A percentile compares a stretch with the other conserved stretches of the same genome.
phyloP scores from a whole-genome alignment of 2,888 invertebrate species.

The Epirrhoe alternata region DNA sequence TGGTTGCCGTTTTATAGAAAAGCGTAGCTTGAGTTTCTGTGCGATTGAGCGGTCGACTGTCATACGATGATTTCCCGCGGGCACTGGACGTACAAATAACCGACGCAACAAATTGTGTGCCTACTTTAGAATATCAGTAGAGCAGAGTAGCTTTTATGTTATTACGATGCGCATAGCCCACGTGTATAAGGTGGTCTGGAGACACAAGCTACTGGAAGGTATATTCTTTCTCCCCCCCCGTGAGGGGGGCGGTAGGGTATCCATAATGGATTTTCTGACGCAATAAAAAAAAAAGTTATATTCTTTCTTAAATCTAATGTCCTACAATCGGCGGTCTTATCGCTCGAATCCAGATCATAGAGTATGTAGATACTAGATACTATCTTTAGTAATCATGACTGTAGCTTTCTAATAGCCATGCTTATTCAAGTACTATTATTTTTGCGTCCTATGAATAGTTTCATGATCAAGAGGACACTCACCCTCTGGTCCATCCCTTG shows the following conservation, averaged over 20 bases:
- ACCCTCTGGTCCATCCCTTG: background rate
- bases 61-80: constrained; percentile 36
- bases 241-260: too few species aligned
- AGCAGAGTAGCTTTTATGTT: background rate
- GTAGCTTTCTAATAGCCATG: background rate
- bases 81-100: constrained; percentile 21
- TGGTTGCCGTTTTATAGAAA: constrained; percentile 1
- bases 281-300: too few species aligned
- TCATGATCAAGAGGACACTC: background rate
- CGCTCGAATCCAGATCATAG: too few species aligned
- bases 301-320: too few species aligned
- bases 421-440: background rate
- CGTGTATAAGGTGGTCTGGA: background rate
- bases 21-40: background rate
- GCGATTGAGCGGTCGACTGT: constrained; percentile 24
- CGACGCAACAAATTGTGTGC: constrained; percentile 16
- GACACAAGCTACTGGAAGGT: background rate
- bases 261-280: too few species aligned
- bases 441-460: background rate
- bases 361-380: too few species aligned
- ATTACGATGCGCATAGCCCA: background rate
- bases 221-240: too few species aligned
- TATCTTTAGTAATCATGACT: too few species aligned
- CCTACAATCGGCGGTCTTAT: too few species aligned
- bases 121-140: constrained; percentile 20